Evolutionary conservation across 2,888 invertebrate species (phyloP).

Genomic region (Anarsia innoxiella): DNA sequence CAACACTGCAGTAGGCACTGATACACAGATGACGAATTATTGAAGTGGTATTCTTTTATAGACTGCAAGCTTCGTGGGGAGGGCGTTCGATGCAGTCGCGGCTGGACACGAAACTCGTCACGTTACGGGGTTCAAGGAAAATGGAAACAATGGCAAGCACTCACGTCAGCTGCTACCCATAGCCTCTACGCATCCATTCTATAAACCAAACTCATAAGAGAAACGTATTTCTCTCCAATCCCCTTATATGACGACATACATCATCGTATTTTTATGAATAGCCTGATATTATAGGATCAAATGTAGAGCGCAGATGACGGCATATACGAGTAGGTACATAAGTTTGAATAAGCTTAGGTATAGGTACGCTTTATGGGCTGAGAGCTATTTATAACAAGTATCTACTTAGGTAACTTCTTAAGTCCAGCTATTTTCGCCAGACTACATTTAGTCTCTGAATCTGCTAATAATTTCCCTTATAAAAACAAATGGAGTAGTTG

Average conservation of each 20-base stretch:
- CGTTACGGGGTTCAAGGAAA: conserved; percentile 18
- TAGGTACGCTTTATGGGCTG: too few species aligned
- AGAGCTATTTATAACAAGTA: too few species aligned
- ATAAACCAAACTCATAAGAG: not conserved
- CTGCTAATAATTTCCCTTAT: too few species aligned
- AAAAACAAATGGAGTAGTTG: too few species aligned
- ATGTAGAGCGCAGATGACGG: conserved; percentile 7
- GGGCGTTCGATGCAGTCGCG: conserved; percentile 37
- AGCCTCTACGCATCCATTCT: conserved; percentile 1
- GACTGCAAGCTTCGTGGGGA: conserved; percentile 51
- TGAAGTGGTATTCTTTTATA: conserved; percentile 63
- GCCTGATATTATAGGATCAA: conserved; percentile 6
- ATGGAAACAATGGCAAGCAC: conserved; percentile 9
- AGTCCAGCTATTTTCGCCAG: too few species aligned
- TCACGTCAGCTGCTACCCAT: not conserved
- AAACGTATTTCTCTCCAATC: not conserved
- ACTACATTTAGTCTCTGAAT: too few species aligned
- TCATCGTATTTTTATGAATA: conserved; percentile 8
- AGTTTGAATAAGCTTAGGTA: too few species aligned
- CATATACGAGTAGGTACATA: conserved; percentile 1
- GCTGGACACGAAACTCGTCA: conserved; percentile 27
- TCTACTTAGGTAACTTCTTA: too few species aligned
- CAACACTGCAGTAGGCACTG: conserved; percentile 63
- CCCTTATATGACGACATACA: conserved; percentile 6
- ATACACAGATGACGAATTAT: conserved; percentile 57